Conservation (phyloP, 2,888 invertebrate species). For the Cheilosia pagana region DNA sequence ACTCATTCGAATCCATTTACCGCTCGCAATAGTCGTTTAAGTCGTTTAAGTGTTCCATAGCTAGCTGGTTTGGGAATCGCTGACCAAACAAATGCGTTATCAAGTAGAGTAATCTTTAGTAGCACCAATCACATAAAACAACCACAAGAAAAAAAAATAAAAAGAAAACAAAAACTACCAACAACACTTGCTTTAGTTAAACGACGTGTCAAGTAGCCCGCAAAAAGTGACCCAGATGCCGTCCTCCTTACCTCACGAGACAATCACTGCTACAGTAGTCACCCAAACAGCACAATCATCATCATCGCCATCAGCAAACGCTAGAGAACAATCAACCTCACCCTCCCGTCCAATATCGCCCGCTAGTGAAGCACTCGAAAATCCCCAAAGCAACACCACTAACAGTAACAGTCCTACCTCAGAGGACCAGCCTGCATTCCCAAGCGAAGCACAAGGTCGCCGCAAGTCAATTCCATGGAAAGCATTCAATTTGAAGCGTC, state of each 20-base stretch:
- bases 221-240: constrained; percentile 76
- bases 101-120: constrained; percentile 53
- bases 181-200: constrained; percentile 77
- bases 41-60: constrained; percentile 6
- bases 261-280: constrained; percentile 73
- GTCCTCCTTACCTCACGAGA: constrained; percentile 76
- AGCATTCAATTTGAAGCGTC: constrained; percentile 91
- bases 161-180: constrained; percentile 55
- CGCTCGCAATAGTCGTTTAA: neutral
- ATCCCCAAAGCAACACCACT: constrained; percentile 78
- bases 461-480: constrained; percentile 90
- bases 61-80: constrained; percentile 46
- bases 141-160: constrained; percentile 30
- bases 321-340: constrained; percentile 76
- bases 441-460: constrained; percentile 84
- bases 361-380: constrained; percentile 83
- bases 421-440: constrained; percentile 76
- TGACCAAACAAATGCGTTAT: constrained; percentile 68
- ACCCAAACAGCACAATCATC: constrained; percentile 73
- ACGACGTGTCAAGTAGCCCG: constrained; percentile 78
- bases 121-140: constrained; percentile 46
- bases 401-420: constrained; percentile 78
- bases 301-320: constrained; percentile 74
- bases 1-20: neutral
- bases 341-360: constrained; percentile 84